Percentiles rank a stretch among this genome's conserved stretches.
phyloP scores from a whole-genome alignment of 2,797 vertebrate species.

The Hirundo rustica region DNA sequence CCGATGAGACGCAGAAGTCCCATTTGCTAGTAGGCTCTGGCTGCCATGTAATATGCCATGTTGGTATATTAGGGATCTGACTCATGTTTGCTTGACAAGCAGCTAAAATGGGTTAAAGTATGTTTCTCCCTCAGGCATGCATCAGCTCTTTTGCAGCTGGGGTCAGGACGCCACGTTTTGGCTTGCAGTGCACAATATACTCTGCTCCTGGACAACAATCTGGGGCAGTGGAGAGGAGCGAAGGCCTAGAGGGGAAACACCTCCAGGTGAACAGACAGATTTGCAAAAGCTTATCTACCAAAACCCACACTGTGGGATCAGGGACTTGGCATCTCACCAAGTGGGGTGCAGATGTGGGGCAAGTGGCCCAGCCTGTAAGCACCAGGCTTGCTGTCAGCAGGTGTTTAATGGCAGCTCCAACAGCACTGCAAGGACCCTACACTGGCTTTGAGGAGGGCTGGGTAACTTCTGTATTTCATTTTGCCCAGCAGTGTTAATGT shows the following conservation, averaged over 20 bases:
- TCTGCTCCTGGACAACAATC: background rate
- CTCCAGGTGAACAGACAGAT: accelerated
- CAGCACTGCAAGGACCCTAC: background rate
- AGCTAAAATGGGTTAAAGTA: slow-evolving; percentile 31
- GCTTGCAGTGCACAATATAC: accelerated
- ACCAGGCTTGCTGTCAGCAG: background rate
- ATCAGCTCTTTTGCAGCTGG: background rate
- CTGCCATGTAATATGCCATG: slow-evolving; percentile 38
- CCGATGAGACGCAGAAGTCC: slow-evolving; percentile 8
- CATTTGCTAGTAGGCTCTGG: background rate
- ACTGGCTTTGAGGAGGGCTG: background rate
- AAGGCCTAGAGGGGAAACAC: background rate
- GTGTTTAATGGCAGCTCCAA: background rate
- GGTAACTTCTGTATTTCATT: background rate
- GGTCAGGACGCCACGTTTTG: background rate
- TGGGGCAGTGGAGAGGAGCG: accelerated
- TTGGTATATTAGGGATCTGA: slow-evolving; percentile 38
- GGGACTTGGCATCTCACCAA: background rate
- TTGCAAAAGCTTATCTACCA: background rate
- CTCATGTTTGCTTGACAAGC: slow-evolving; percentile 26
- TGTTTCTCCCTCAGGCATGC: slow-evolving; percentile 22
- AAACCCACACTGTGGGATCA: background rate
- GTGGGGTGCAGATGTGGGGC: accelerated
- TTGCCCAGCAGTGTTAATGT: background rate
- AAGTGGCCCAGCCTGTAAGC: background rate